Conservation (phyloP, 2,113 vertebrate species). For the Myocastor coypus region DNA sequence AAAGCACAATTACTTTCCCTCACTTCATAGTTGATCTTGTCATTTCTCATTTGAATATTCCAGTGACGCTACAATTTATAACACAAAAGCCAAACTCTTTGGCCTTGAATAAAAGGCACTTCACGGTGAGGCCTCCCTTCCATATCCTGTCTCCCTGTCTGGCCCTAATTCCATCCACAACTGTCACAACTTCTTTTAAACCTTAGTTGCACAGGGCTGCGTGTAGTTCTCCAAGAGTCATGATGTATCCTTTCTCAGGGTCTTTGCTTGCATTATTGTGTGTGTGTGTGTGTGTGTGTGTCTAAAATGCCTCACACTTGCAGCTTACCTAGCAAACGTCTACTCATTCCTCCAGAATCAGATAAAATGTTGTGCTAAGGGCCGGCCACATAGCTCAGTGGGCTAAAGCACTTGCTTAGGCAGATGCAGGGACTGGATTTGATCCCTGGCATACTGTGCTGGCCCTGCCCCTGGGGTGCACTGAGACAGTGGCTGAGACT, state of each 20-base stretch:
- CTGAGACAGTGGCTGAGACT: too few relatives aligned
- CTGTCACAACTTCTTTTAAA: neutral
- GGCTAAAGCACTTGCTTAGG: too few relatives aligned
- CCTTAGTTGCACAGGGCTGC: neutral
- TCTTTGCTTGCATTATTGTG: neutral
- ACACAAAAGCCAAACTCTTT: slow-evolving; percentile 1
- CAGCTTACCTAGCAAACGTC: neutral
- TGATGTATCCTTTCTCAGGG: neutral
- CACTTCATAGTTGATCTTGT: neutral
- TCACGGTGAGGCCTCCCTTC: neutral
- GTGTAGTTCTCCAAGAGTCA: neutral
- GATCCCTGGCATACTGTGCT: too few relatives aligned
- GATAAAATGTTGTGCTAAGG: neutral
- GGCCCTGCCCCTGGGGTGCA: too few relatives aligned
- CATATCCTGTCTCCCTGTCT: neutral
- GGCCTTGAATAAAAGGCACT: neutral
- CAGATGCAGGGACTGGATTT: too few relatives aligned
- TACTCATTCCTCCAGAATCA: neutral
- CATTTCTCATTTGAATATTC: neutral
- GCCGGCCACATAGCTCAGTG: too few relatives aligned
- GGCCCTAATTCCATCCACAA: neutral
- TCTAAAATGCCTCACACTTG: neutral
- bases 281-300: neutral
- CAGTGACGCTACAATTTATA: neutral
- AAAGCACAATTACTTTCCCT: neutral